phyloP scores from a whole-genome alignment of 2,113 vertebrate genomes.

The Labeo catla region DNA sequence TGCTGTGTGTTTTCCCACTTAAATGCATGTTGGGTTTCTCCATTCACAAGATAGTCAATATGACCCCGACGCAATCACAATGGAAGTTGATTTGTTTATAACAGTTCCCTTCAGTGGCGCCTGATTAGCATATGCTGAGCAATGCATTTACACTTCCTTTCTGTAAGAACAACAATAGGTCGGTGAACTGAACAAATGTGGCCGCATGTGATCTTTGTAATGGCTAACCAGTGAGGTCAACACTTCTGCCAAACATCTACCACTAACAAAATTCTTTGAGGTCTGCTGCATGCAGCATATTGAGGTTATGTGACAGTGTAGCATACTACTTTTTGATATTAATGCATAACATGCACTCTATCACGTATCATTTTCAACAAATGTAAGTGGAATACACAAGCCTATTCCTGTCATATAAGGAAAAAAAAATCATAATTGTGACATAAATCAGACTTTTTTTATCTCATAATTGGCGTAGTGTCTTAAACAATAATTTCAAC shows the following conservation, averaged over 20 bases:
- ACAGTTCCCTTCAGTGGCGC: slow-evolving; percentile 30
- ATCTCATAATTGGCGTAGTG: background rate
- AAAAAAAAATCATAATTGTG: no score
- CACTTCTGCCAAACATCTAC: slow-evolving; percentile 45
- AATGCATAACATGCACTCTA: background rate
- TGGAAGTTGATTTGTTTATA: slow-evolving; percentile 37
- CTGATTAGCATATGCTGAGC: slow-evolving; percentile 50
- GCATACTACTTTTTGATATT: background rate
- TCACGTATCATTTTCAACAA: background rate
- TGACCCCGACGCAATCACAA: slow-evolving; percentile 33
- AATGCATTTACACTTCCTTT: slow-evolving; percentile 52
- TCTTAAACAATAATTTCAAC: background rate
- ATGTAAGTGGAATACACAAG: background rate
- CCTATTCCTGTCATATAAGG: background rate
- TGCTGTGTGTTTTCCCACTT: slow-evolving; percentile 21
- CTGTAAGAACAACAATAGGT: slow-evolving; percentile 45
- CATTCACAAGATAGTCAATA: slow-evolving; percentile 20
- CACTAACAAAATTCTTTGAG: slow-evolving; percentile 2
- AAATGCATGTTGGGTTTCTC: slow-evolving; percentile 28
- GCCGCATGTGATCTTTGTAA: slow-evolving; percentile 32
- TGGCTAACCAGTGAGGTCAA: slow-evolving; percentile 34
- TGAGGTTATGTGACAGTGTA: background rate
- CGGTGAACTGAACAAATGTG: slow-evolving; percentile 9
- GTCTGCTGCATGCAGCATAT: background rate
- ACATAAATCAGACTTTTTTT: background rate